These are phyloP conservation scores for Cheilinus undulatus DNA, from an alignment of 2,113 vertebrate species.

Conservation along the genomic window DNA sequence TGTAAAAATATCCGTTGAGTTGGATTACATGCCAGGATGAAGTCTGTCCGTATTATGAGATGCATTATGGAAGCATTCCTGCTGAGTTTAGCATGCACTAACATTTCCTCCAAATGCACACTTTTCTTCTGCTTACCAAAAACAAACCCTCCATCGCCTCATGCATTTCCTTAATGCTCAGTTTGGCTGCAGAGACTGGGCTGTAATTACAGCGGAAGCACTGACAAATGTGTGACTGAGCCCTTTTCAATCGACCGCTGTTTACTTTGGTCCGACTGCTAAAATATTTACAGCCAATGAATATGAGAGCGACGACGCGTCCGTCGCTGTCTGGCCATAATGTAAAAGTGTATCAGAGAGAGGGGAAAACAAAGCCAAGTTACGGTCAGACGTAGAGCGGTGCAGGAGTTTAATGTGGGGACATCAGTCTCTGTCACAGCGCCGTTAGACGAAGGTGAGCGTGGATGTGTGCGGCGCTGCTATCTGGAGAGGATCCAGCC, in stretches of 20 bases:
- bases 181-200: slow-evolving; percentile 55
- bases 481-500: slow-evolving; percentile 67
- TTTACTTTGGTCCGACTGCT: slow-evolving; percentile 62
- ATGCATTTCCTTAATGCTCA: slow-evolving; percentile 67
- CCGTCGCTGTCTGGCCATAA: slow-evolving; percentile 8
- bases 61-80: too few relatives aligned
- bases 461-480: slow-evolving; percentile 44
- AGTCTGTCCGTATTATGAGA: too few relatives aligned
- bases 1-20: too few relatives aligned
- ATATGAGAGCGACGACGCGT: slow-evolving; percentile 55
- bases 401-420: slow-evolving; percentile 62
- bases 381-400: slow-evolving; percentile 67
- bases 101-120: not conserved
- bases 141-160: slow-evolving; percentile 39
- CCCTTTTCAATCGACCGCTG: slow-evolving; percentile 54
- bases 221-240: slow-evolving; percentile 58
- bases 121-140: slow-evolving; percentile 36
- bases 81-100: not conserved
- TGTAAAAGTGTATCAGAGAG: slow-evolving; percentile 18
- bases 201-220: slow-evolving; percentile 60
- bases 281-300: slow-evolving; percentile 71
- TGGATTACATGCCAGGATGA: too few relatives aligned
- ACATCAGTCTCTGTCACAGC: slow-evolving; percentile 79
- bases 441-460: slow-evolving; percentile 47
- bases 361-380: slow-evolving; percentile 55